Base-by-base conservation (phyloP, 2,888 invertebrate species). In the Volucella inanis region DNA sequence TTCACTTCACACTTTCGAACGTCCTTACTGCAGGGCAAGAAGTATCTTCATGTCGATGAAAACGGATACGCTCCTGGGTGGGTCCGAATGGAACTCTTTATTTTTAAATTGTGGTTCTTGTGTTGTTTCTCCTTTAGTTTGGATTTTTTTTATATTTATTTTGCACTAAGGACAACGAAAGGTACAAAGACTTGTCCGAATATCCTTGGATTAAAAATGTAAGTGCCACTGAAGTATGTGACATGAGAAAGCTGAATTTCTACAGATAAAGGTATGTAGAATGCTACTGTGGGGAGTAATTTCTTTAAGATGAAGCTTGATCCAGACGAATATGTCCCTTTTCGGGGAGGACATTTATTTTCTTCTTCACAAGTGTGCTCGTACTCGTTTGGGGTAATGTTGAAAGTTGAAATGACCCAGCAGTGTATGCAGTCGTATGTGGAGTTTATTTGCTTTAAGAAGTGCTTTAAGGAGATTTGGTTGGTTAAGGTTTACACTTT, bases 241-340 rank as follows among this genome's bases (percentile, higher is more conserved):
- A 43, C 43, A 65, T n/a, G 31, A 18, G 14, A 50, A 39, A 39
- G 14, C 31, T 38, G 22, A 43, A 50, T 3, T 41, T 55, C 31
- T 8, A 15, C n/a, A 47, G 43, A 68, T 10, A 22, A 64, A 54
- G 72, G 49, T 61, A 14, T 43, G 54, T 54, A 38, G 38, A 38
- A 75, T 75, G 50, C 50, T 75, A 68, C 80, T 75, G 68, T 68
- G 67, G 80, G 80, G 80, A 81, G 68, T 64, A 70, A 81, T 81
- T 81, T 57, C 41, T 70, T 47, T 45, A 31, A 31, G 31, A 31
- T 31, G 31, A 31, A 10, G 10, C 22, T 38, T 15, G 31, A 31
- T 31, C 31, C 6, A 31, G 31, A 31, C 31, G 31, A 31, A 31
- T 4, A 31, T 31, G 31, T 31, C 31, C 31, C 31, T 31, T 31